phyloP scores from a whole-genome alignment of 1,140 invertebrate genomes.

The Tetramorium parvispinum region DNA sequence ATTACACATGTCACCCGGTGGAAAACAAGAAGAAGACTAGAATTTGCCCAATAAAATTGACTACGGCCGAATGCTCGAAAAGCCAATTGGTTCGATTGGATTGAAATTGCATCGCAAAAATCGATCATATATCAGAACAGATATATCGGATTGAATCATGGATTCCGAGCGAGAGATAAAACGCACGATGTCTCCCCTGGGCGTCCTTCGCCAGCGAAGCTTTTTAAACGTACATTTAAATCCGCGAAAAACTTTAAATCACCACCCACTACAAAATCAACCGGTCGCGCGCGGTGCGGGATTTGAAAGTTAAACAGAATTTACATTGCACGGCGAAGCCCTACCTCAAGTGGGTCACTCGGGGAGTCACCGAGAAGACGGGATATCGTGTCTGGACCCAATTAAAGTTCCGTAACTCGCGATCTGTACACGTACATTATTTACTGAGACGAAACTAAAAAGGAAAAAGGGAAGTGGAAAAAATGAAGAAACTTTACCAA shows the following conservation, averaged over 20 bases:
- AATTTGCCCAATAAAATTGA: neutral
- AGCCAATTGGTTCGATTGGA: constrained; percentile 40
- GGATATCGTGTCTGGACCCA: constrained; percentile 46
- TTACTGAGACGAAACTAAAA: constrained; percentile 31
- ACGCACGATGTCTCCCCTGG: constrained; percentile 44
- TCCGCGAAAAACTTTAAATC: constrained; percentile 62
- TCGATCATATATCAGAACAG: constrained; percentile 51
- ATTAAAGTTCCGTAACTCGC: constrained; percentile 63
- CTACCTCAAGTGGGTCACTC: constrained; percentile 53
- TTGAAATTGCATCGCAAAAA: constrained; percentile 41
- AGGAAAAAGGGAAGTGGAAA: neutral
- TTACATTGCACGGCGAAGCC: constrained; percentile 35
- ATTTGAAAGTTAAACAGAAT: constrained; percentile 63
- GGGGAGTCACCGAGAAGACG: constrained; percentile 22
- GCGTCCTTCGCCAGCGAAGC: constrained; percentile 27
- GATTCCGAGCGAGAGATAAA: constrained; percentile 21
- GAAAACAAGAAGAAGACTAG: neutral
- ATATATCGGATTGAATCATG: constrained; percentile 51
- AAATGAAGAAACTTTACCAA: constrained; percentile 54
- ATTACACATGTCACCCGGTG: neutral
- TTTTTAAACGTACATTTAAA: constrained; percentile 60
- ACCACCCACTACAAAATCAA: constrained; percentile 57
- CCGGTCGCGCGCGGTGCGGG: constrained; percentile 31
- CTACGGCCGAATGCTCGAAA: neutral
- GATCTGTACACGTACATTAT: constrained; percentile 62